Base-by-base conservation (phyloP, 2,888 invertebrate genomes). In the Spatulosminthurus flaviceps region DNA sequence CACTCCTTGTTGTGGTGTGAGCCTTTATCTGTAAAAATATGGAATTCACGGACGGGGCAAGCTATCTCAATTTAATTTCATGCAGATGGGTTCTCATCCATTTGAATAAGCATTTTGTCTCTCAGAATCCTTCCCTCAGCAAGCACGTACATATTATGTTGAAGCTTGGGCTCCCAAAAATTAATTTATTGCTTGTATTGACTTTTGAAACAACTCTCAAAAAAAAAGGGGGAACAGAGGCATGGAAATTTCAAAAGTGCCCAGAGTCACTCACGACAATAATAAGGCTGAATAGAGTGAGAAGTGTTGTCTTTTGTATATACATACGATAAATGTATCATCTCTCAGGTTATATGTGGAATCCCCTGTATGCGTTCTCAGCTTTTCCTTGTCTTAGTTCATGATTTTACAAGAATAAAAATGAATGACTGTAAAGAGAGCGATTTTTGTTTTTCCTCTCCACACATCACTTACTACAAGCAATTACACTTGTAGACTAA, bases 101-200 rank as follows among this genome's bases (percentile, higher is more conserved):
- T 67, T 67, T 28, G 16, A 67, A 26, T 67, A 67, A 28, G 26
- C 1, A 29, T 26, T 67, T 24, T 24, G 67, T 24, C 16, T n/a
- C n/a, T n/a, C 11, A 64, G 4, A 26, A 24, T 28, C 16, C 13
- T 67, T 67, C 24, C 67, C 67, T 24, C 67, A 26, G 11, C 1
- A 51, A 13, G 16, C 16, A 51, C n/a, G n/a, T n/a, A n/a, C n/a
- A n/a, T n/a, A n/a, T n/a, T n/a, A n/a, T n/a, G n/a, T n/a, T n/a
- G n/a, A n/a, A n/a, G n/a, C n/a, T n/a, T n/a, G n/a, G n/a, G 51
- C 51, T 51, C 51, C 16, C 51, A 51, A 51, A 34, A 51, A 51
- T 67, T 67, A 67, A 67, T 67, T 67, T 67, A 67, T 67, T 28
- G 67, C 67, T 67, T 29, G 29, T 67, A 67, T 67, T 67, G 67